These are phyloP conservation scores for Cheilosia impressa DNA, from an alignment of 2,888 invertebrate species.

Conservation along the genomic window DNA sequence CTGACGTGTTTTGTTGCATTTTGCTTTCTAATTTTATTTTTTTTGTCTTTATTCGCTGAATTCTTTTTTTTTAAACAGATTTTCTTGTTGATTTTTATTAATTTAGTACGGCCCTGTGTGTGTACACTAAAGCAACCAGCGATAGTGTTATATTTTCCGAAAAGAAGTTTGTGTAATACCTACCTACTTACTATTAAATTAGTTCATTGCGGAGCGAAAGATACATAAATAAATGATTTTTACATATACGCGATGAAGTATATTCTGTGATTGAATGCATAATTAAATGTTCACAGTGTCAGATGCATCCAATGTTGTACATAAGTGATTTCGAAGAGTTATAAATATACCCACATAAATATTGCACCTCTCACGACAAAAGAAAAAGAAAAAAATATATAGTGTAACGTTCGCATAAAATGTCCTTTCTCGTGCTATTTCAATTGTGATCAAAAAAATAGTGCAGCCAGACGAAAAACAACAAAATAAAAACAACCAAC, in stretches of 20 bases:
- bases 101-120: conserved; percentile 54
- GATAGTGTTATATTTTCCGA: conserved; percentile 27
- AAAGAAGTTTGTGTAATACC: conserved; percentile 48
- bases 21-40: conserved; percentile 62
- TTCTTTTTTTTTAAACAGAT: conserved; percentile 57
- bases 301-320: conserved; percentile 12
- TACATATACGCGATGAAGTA: conserved; percentile 12
- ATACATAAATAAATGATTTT: conserved; percentile 23
- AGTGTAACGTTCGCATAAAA: conserved; percentile 33
- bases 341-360: neutral
- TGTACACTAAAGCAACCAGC: conserved; percentile 40
- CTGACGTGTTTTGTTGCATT: conserved; percentile 47
- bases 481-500: conserved; percentile 20
- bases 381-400: neutral
- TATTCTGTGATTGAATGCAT: neutral
- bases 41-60: conserved; percentile 29
- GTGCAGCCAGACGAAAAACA: conserved; percentile 25
- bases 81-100: conserved; percentile 69
- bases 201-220: conserved; percentile 44
- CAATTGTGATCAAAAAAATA: conserved; percentile 16
- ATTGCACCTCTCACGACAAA: neutral
- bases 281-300: conserved; percentile 18
- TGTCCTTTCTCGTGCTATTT: conserved; percentile 22
- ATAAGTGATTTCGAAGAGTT: neutral
- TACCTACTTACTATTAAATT: conserved; percentile 48